Percentiles rank a stretch among this genome's conserved stretches.
phyloP scores from a whole-genome alignment of 2,888 invertebrate genomes.

The Prosopocoilus inquinatus region DNA sequence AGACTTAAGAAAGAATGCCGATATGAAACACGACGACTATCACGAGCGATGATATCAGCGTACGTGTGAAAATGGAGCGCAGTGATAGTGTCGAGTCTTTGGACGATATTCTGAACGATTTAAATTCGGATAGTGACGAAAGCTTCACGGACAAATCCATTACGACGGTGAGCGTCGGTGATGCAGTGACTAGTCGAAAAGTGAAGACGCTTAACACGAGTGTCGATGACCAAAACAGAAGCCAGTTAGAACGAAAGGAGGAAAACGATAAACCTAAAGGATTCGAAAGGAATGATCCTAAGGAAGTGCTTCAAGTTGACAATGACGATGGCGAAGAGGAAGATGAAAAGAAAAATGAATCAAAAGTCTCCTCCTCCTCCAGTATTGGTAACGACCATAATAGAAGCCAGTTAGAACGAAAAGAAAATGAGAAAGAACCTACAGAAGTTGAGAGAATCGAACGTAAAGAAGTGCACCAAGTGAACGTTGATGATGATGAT shows the following conservation, averaged over 20 bases:
- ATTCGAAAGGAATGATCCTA: neutral
- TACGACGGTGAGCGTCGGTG: no score
- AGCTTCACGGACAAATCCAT: constrained; percentile 10
- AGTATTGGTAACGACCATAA: no score
- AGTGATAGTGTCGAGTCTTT: constrained; percentile 27
- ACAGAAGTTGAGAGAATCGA: neutral
- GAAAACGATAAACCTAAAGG: neutral
- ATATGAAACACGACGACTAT: no score
- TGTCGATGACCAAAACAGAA: neutral
- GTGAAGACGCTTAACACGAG: no score
- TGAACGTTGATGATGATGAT: neutral
- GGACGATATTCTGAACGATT: constrained; percentile 29
- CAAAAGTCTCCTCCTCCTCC: no score
- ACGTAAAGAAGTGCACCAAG: neutral
- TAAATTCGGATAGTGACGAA: constrained; percentile 23
- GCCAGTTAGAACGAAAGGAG: neutral
- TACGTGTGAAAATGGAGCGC: constrained; percentile 8
- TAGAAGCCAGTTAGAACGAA: neutral
- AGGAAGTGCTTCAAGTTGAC: neutral
- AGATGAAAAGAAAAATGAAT: neutral
- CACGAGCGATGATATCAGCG: no score
- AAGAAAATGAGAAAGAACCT: neutral
- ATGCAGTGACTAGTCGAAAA: no score
- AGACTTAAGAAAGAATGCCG: no score
- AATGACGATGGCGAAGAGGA: neutral